Percentiles rank a stretch among this genome's conserved stretches.
Conservation (phyloP, 2,888 invertebrate species). For the Chaetogeoica ovagalla region DNA sequence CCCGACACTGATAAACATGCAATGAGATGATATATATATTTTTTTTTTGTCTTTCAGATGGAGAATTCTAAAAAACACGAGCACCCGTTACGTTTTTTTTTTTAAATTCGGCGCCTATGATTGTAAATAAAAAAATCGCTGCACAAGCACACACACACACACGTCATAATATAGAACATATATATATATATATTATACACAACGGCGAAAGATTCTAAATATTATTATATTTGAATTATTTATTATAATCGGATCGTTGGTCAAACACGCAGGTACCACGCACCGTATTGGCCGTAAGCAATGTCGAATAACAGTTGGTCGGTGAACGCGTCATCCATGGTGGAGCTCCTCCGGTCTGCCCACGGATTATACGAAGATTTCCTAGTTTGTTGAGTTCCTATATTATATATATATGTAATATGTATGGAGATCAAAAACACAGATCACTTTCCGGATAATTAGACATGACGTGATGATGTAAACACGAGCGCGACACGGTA, state of each 20-base stretch:
- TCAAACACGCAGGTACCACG: slow-evolving; percentile 42
- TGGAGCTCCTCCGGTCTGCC: slow-evolving; percentile 49
- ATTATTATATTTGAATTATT: slow-evolving; percentile 12
- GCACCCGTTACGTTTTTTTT: too few relatives aligned
- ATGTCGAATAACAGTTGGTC: slow-evolving; percentile 50
- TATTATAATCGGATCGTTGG: background rate
- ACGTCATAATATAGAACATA: background rate
- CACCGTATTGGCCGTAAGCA: slow-evolving; percentile 48
- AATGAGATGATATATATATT: too few relatives aligned
- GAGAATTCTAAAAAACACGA: too few relatives aligned
- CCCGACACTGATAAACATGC: too few relatives aligned
- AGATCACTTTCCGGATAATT: slow-evolving; percentile 32
- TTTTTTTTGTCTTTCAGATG: too few relatives aligned
- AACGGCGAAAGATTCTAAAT: background rate
- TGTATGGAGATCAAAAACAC: slow-evolving; percentile 39
- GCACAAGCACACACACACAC: background rate
- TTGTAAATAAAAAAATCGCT: background rate
- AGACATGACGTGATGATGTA: background rate
- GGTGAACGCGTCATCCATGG: slow-evolving; percentile 51
- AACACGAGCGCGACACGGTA: background rate
- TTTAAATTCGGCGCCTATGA: too few relatives aligned
- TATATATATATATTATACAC: slow-evolving; percentile 3
- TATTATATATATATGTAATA: too few relatives aligned
- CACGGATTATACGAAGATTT: slow-evolving; percentile 50
- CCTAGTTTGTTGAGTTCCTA: slow-evolving; percentile 26